These are phyloP conservation scores for Anthophora plumipes DNA, from an alignment of 2,888 invertebrate species.

Conservation along the genomic window DNA sequence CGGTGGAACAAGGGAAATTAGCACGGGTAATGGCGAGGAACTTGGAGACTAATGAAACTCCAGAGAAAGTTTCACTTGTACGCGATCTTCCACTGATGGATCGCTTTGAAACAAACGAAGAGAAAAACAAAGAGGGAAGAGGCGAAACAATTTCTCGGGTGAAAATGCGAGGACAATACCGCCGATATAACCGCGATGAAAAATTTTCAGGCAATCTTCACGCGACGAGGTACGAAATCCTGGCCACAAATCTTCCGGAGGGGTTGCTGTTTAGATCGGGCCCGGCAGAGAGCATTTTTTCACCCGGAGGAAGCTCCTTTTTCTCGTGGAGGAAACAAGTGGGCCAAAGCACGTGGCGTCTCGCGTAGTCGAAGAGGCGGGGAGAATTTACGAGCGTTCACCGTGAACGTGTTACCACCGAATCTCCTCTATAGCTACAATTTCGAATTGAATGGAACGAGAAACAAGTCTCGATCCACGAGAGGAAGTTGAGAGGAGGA, in stretches of 20 bases:
- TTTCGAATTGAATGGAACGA: conserved; percentile 17
- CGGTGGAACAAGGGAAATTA: conserved; percentile 23
- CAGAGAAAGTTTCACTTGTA: neutral
- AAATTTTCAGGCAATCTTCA: conserved; percentile 50
- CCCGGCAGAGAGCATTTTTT: conserved; percentile 33
- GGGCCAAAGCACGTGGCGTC: neutral
- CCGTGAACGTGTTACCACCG: conserved; percentile 13
- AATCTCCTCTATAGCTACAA: neutral
- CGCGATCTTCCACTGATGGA: conserved; percentile 51
- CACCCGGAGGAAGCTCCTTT: neutral
- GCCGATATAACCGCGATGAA: conserved; percentile 56
- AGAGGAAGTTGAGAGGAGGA: neutral
- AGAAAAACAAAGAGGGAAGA: neutral
- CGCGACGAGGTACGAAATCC: conserved; percentile 49
- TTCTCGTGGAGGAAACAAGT: conserved; percentile 13
- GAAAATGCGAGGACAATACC: conserved; percentile 42
- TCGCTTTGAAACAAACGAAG: conserved; percentile 37
- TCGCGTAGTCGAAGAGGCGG: conserved; percentile 15
- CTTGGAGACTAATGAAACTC: conserved; percentile 37
- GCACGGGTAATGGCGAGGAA: conserved; percentile 15
- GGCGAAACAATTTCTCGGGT: conserved; percentile 46
- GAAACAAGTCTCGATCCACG: neutral
- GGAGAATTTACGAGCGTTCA: conserved; percentile 20
- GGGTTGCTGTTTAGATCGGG: neutral
- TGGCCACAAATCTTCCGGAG: conserved; percentile 51